These are phyloP conservation scores for Semicossyphus pulcher DNA, from an alignment of 2,113 vertebrate genomes.

Conservation along the genomic window DNA sequence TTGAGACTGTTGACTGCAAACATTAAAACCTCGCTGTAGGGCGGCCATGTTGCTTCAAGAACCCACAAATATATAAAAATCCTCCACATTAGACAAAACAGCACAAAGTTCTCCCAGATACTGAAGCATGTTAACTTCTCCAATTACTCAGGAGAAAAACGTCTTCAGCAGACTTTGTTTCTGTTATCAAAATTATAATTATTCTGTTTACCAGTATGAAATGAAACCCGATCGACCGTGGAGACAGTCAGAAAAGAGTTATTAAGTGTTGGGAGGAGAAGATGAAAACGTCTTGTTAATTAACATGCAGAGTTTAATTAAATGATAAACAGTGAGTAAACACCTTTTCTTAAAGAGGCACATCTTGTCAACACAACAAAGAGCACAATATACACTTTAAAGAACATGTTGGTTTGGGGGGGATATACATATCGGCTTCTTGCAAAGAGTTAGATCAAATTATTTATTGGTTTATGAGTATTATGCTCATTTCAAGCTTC, in stretches of 20 bases:
- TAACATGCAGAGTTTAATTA: neutral
- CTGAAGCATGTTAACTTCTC: neutral
- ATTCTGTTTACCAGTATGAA: neutral
- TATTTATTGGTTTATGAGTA: too few species aligned
- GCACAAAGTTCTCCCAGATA: neutral
- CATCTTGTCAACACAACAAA: neutral
- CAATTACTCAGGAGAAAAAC: too few species aligned
- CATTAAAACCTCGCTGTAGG: neutral
- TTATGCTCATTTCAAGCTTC: too few species aligned
- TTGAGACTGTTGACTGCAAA: too few species aligned
- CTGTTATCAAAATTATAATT: neutral
- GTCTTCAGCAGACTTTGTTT: neutral
- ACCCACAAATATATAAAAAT: too few species aligned
- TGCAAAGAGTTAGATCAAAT: too few species aligned
- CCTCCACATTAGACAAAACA: neutral
- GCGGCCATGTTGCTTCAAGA: too few species aligned
- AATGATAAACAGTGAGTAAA: neutral
- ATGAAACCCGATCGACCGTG: neutral
- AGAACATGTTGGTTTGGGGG: too few species aligned
- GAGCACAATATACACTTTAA: too few species aligned
- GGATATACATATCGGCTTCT: too few species aligned
- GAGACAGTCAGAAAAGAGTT: conserved; percentile 1
- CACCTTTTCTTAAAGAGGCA: neutral
- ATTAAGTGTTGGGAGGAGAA: conserved; percentile 1
- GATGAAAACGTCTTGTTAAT: neutral